Percentiles rank a stretch among this genome's conserved stretches.
These are phyloP conservation scores for Colistium nudipinnis DNA, from an alignment of 2,113 vertebrate genomes.

Conservation along the genomic window DNA sequence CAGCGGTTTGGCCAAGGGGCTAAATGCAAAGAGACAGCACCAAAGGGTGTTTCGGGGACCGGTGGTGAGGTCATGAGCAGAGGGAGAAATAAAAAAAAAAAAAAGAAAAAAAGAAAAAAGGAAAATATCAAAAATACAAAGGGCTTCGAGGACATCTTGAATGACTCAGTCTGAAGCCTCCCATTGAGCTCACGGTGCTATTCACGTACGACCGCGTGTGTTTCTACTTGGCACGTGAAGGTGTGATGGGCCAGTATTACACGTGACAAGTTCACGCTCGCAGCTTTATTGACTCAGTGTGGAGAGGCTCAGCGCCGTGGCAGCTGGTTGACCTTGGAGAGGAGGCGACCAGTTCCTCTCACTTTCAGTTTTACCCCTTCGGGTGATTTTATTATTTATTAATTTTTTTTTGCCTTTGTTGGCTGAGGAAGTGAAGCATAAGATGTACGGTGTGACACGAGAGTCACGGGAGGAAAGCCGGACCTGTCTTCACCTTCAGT, in stretches of 20 bases:
- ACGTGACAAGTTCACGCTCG: conserved; percentile 37
- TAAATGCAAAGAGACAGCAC: conserved; percentile 60
- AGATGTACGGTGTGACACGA: conserved; percentile 45
- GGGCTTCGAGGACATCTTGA: conserved; percentile 29
- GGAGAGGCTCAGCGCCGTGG: conserved; percentile 65
- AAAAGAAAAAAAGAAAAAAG: neutral
- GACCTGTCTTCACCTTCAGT: conserved; percentile 32
- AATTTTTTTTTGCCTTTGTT: neutral
- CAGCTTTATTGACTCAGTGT: conserved; percentile 58
- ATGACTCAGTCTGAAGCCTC: conserved; percentile 38
- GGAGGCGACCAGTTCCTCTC: conserved; percentile 60
- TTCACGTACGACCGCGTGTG: conserved; percentile 16
- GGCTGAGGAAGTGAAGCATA: conserved; percentile 38
- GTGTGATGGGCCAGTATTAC: conserved; percentile 7
- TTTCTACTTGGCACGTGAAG: neutral
- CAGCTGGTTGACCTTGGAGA: conserved; percentile 73
- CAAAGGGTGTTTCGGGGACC: conserved; percentile 32
- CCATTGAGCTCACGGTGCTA: conserved; percentile 25
- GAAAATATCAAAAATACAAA: conserved; percentile 11
- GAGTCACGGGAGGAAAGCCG: conserved; percentile 10
- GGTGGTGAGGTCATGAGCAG: neutral
- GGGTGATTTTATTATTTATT: conserved; percentile 22
- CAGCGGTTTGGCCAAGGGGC: conserved; percentile 38
- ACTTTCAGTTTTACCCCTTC: conserved; percentile 42
- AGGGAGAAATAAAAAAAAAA: no score